Evolutionary conservation across 2,888 invertebrate genomes (phyloP).

Genomic region (Saturnia pavonia): DNA sequence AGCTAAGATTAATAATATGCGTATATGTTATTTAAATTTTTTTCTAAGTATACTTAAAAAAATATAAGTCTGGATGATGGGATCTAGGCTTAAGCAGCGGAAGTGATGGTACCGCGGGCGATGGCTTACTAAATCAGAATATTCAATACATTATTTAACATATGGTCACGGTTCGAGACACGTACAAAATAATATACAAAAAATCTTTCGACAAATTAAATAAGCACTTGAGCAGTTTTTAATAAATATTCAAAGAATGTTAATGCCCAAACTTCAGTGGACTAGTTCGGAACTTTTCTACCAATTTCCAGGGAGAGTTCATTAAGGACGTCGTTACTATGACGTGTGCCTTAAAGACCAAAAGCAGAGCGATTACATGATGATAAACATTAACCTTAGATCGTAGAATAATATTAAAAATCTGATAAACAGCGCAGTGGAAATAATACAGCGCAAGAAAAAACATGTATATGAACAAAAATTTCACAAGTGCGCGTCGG

Average conservation of each 20-base stretch:
- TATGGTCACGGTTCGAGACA: background rate
- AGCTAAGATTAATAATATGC: too few relatives aligned
- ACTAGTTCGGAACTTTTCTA: constrained; percentile 67
- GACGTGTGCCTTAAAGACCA: constrained; percentile 32
- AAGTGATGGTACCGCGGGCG: too few relatives aligned
- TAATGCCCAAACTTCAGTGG: constrained; percentile 54
- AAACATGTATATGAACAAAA: too few relatives aligned
- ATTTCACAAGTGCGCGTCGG: too few relatives aligned
- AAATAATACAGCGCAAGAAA: too few relatives aligned
- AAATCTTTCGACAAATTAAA: constrained; percentile 12
- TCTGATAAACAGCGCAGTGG: too few relatives aligned
- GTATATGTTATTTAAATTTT: too few relatives aligned
- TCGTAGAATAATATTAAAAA: background rate
- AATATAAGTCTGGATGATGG: too few relatives aligned
- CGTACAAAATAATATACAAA: background rate
- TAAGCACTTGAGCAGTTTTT: constrained; percentile 21
- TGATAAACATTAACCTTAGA: background rate
- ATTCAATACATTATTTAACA: background rate
- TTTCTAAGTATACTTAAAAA: too few relatives aligned
- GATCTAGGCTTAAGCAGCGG: too few relatives aligned
- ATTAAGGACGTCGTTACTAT: constrained; percentile 53
- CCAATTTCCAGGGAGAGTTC: constrained; percentile 68
- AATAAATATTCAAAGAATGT: constrained; percentile 60
- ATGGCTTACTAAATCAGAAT: constrained; percentile 1
- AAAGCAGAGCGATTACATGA: background rate